Percentiles rank a stretch among this genome's conserved stretches.
These are phyloP conservation scores for Zaprionus vittiger DNA, from an alignment of 1,140 invertebrate species.

Conservation along the genomic window DNA sequence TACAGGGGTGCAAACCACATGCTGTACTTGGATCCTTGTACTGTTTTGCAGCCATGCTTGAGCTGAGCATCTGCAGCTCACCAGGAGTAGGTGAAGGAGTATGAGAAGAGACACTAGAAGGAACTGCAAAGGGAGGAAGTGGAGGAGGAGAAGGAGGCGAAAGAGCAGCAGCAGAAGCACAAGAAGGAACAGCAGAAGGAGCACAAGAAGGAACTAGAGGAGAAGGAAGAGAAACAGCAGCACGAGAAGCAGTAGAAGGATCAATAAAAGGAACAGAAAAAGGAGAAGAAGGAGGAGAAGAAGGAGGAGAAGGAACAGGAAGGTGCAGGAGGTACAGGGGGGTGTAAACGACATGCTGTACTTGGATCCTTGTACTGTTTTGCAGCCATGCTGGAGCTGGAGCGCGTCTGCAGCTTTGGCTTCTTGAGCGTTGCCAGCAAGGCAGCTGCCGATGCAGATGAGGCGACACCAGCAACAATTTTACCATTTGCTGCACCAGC, in stretches of 20 bases:
- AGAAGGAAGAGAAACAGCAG: no score
- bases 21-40: no score
- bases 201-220: no score
- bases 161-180: no score
- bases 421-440: conserved; percentile 64
- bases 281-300: no score
- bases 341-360: conserved; percentile 45
- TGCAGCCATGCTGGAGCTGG: conserved; percentile 39
- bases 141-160: no score
- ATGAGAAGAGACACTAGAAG: no score
- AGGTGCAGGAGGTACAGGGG: background rate
- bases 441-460: conserved; percentile 51
- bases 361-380: conserved; percentile 84
- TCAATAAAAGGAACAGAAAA: background rate
- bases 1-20: no score
- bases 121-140: no score
- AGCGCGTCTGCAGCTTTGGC: conserved; percentile 53
- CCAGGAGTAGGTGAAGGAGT: no score
- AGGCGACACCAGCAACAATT: conserved; percentile 36
- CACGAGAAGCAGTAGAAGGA: background rate
- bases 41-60: no score
- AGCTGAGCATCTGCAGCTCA: no score
- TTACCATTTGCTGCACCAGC: conserved; percentile 50
- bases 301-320: background rate
- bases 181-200: background rate